Evolutionary conservation across 2,888 invertebrate species (phyloP).

Genomic region (Meiosimyza platycephala): DNA sequence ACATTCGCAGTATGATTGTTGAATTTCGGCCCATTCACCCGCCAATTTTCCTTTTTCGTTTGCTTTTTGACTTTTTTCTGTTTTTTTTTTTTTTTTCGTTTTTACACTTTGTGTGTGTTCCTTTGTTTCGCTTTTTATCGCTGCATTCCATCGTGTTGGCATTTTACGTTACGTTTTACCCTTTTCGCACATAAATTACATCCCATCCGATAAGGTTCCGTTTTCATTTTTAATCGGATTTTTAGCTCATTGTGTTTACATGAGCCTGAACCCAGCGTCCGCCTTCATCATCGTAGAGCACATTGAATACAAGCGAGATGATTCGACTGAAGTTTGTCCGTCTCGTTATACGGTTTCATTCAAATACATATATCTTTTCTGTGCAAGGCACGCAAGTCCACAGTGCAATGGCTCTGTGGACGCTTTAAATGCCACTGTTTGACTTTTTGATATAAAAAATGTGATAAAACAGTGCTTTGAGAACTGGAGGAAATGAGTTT

Average conservation of each 20-base stretch:
- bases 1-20: not conserved
- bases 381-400: no score
- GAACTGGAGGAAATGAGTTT: no score
- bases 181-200: conserved; percentile 64
- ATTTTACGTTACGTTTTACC: conserved; percentile 53
- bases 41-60: conserved; percentile 17
- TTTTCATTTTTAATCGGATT: conserved; percentile 64
- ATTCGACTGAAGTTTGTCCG: conserved; percentile 3
- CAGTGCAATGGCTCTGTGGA: no score
- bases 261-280: conserved; percentile 16
- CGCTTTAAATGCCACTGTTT: no score
- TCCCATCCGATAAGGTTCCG: conserved; percentile 61
- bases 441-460: no score
- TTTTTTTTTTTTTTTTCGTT: not conserved
- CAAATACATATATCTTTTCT: no score
- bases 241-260: conserved; percentile 39
- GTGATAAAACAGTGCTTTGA: no score
- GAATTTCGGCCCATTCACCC: not conserved
- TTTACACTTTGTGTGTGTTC: conserved; percentile 47
- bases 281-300: not conserved
- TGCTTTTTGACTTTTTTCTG: conserved; percentile 39
- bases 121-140: conserved; percentile 58
- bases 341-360: not conserved
- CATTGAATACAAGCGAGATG: not conserved
- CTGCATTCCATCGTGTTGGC: conserved; percentile 49